Conservation (phyloP, 2,888 invertebrate species). For the Cecidostiba fungosa region DNA sequence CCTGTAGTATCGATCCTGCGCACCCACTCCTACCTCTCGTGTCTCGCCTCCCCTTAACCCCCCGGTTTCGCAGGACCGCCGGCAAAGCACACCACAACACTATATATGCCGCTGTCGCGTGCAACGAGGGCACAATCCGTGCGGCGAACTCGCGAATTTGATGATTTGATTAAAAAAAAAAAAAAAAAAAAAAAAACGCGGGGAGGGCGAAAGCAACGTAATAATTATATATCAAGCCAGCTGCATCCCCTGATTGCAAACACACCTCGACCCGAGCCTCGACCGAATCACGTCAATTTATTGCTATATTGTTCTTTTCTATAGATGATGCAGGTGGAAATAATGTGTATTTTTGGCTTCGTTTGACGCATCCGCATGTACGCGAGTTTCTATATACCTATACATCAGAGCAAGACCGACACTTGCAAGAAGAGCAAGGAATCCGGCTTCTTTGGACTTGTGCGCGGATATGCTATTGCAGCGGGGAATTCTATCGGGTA, state of each 20-base stretch:
- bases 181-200: no score
- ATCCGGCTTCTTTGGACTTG: not conserved
- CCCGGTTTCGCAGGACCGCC: not conserved
- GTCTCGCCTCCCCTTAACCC: not conserved
- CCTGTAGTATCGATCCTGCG: constrained; percentile 49
- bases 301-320: no score
- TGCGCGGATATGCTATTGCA: no score
- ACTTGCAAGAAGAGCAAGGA: not conserved
- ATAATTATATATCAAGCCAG: not conserved
- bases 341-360: no score
- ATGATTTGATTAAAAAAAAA: constrained; percentile 27
- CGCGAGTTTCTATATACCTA: no score
- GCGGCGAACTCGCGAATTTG: constrained; percentile 21
- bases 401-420: no score
- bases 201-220: not conserved
- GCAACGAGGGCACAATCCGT: constrained; percentile 9
- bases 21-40: not conserved
- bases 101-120: not conserved
- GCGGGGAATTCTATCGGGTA: not conserved
- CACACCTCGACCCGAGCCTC: no score
- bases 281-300: no score
- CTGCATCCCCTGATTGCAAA: no score
- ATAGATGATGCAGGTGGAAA: no score
- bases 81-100: not conserved
- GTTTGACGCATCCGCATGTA: no score